Conservation (phyloP, 2,888 invertebrate genomes). For the Phymatocera aterrima region DNA sequence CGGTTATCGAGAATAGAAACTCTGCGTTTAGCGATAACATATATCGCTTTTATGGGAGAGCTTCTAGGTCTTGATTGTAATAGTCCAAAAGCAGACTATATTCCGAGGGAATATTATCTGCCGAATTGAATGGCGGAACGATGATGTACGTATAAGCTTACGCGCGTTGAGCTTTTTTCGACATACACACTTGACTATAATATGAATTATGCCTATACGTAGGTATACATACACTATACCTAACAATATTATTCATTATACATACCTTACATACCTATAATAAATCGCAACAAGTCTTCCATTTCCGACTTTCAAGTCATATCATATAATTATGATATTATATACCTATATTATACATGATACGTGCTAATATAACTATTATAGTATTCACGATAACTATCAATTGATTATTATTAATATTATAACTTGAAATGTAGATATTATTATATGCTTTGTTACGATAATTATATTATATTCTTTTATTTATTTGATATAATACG, state of each 20-base stretch:
- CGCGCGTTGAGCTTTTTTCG: background rate
- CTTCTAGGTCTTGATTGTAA: constrained; percentile 77
- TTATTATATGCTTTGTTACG: too few relatives aligned
- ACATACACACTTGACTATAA: background rate
- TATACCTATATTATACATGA: background rate
- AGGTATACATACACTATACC: too few relatives aligned
- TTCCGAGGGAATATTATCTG: constrained; percentile 71
- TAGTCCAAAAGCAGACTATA: constrained; percentile 70
- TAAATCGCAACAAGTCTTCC: constrained; percentile 29
- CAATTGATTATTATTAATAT: too few relatives aligned
- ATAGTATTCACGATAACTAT: too few relatives aligned
- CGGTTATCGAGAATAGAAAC: constrained; percentile 96
- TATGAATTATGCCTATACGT: constrained; percentile 4
- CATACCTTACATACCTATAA: background rate
- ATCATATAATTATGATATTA: background rate
- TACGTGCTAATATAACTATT: too few relatives aligned
- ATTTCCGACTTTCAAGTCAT: background rate
- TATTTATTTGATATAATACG: too few relatives aligned
- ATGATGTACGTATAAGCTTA: too few relatives aligned
- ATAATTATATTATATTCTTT: too few relatives aligned
- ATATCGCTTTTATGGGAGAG: constrained; percentile 98
- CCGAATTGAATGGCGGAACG: constrained; percentile 65
- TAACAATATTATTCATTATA: too few relatives aligned
- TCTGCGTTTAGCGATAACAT: constrained; percentile 94
- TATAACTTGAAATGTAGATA: too few relatives aligned